Evolutionary conservation across 1,140 invertebrate genomes (phyloP).

Genomic region (Eubasilissa regina): DNA sequence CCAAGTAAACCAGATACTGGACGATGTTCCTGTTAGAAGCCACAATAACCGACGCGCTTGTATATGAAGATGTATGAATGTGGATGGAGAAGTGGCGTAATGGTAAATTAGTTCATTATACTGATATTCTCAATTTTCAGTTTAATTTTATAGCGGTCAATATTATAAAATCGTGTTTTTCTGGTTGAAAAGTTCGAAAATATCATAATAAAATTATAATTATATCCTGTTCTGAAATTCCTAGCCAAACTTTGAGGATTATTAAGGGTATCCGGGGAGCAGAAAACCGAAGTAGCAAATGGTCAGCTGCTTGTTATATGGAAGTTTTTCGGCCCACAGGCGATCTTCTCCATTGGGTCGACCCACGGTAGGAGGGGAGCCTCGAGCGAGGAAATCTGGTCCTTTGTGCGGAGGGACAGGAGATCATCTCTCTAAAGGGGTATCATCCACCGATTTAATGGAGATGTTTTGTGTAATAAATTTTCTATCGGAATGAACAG

Average conservation of each 20-base stretch:
- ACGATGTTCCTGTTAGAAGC: no score
- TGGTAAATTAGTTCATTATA: no score
- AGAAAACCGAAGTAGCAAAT: conserved; percentile 13
- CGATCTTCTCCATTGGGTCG: conserved; percentile 9
- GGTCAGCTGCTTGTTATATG: conserved; percentile 5
- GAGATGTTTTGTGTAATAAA: background rate
- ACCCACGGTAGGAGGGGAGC: background rate
- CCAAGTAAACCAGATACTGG: no score
- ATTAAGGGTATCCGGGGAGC: conserved; percentile 1
- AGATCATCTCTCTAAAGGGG: conserved; percentile 27
- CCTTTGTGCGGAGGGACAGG: conserved; percentile 18
- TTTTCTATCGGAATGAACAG: background rate
- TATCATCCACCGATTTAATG: conserved; percentile 24
- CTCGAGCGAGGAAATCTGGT: conserved; percentile 24
- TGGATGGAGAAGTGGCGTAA: no score
- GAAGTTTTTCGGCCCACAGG: conserved; percentile 5
- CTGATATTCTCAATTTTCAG: no score
- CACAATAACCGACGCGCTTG: no score
- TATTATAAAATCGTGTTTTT: no score
- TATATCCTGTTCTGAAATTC: background rate
- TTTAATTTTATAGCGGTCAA: no score
- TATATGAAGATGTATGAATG: no score
- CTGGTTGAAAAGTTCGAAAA: no score
- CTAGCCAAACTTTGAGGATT: background rate
- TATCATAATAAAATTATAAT: no score